Conservation (phyloP, 2,797 vertebrate genomes). For the Channa striata region DNA sequence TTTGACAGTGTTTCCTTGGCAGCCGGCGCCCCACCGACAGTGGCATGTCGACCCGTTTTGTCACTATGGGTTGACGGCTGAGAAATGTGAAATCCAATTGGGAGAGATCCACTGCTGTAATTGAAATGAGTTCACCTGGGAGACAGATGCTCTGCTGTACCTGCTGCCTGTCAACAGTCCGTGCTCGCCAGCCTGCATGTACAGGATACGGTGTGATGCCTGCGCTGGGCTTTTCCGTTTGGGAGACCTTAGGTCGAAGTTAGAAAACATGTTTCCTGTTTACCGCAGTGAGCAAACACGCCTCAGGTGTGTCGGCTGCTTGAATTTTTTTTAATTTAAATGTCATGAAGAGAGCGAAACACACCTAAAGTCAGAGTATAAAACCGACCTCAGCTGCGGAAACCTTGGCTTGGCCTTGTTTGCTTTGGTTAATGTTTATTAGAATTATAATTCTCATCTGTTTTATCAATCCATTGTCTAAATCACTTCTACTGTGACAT, state of each 20-base stretch:
- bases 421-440: not conserved
- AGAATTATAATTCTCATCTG: not conserved
- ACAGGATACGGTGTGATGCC: constrained; percentile 36
- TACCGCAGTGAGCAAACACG: constrained; percentile 6
- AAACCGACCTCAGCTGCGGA: not conserved
- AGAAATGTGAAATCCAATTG: constrained; percentile 78
- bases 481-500: too few relatives aligned
- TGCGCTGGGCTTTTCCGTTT: constrained; percentile 9
- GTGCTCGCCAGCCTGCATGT: constrained; percentile 25
- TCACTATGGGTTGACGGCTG: constrained; percentile 71
- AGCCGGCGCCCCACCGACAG: constrained; percentile 60
- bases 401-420: too few relatives aligned
- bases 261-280: constrained; percentile 24
- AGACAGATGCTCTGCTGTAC: constrained; percentile 68
- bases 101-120: constrained; percentile 73
- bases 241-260: constrained; percentile 28
- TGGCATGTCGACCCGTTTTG: constrained; percentile 67
- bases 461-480: too few relatives aligned
- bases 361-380: constrained; percentile 4
- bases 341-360: constrained; percentile 24
- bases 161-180: constrained; percentile 68
- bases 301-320: constrained; percentile 22
- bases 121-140: constrained; percentile 84
- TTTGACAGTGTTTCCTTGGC: constrained; percentile 74
- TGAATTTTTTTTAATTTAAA: constrained; percentile 25